Evolutionary conservation across 2,797 vertebrate genomes (phyloP), one percentile per base, ranked within the genome.

Genomic region (Phoebastria nigripes): DNA sequence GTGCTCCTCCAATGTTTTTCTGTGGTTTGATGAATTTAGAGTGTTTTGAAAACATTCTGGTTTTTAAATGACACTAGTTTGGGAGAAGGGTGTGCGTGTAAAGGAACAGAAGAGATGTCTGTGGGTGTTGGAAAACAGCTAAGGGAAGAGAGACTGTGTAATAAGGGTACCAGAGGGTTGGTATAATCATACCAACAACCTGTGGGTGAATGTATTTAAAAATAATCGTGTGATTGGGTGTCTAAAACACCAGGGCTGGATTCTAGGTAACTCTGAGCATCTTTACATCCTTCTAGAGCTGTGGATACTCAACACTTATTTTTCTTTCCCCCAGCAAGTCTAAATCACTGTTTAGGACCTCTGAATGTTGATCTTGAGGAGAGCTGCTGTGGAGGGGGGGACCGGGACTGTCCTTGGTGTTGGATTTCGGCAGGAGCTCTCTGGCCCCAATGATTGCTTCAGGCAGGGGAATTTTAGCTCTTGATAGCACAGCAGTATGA

Each of bases 121-220:
- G 83, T 67, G 83, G 83, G 85, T 59, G 88, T 63, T 77, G 61
- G 56, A 62, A 93, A 82, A 37, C 56, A 80, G 61, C 67, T 21
- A 83, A 46, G 74, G n/a, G 19, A 65, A 35, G 55, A 42, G 71
- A 62, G 19, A 4, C 47, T 24, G 6, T 33, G 31, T 37, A 47
- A 12, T 24, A 8, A 86, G 37, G 62, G 54, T 29, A 42, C 63
- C 9, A 24, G 51, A 8, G 35, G 29, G 33, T 12, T 49, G 46
- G 2, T 65, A 8, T 25, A 31, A 42, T 31, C 41, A 3, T 31
- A n/a, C 67, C 74, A 58, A 5, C 62, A 61, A 62, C 78, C 87
- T 56, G 74, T 11, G 58, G 58, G 69, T 63, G 74, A 71, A 39
- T 13, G 37, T 4, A 4, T 41, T 91, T 62, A 28, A 85, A 76